Evolutionary conservation across 1,140 invertebrate genomes (phyloP).

Genomic region (Ylistrum balloti): DNA sequence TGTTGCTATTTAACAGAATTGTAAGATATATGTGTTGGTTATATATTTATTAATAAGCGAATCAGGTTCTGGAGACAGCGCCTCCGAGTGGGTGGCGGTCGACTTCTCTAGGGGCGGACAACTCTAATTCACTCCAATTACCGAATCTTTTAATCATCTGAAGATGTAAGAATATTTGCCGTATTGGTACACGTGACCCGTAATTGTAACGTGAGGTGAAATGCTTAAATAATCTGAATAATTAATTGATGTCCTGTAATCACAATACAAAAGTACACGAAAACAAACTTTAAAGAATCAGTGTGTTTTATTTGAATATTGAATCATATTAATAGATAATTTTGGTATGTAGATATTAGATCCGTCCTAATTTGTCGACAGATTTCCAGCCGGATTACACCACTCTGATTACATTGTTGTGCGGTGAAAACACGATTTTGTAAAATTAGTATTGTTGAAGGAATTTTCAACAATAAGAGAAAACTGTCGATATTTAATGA

Average conservation of each 20-base stretch:
- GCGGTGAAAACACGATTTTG: neutral
- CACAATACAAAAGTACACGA: conserved; percentile 8
- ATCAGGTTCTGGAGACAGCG: neutral
- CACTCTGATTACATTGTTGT: neutral
- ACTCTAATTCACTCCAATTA: conserved; percentile 4
- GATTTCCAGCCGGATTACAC: neutral
- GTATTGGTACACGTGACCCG: conserved; percentile 2
- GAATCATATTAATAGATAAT: conserved; percentile 1
- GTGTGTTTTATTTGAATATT: conserved; percentile 21
- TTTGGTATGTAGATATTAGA: neutral
- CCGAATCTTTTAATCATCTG: conserved; percentile 1
- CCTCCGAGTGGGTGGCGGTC: conserved; percentile 17
- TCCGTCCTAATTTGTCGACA: conserved; percentile 29
- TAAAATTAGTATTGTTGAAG: neutral
- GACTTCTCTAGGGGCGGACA: conserved; percentile 31
- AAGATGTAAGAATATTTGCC: conserved; percentile 5
- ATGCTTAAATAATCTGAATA: neutral
- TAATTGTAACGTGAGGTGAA: conserved; percentile 29
- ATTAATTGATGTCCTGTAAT: conserved; percentile 17
- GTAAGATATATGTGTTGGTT: neutral
- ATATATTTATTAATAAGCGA: conserved; percentile 15
- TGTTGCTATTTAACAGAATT: neutral
- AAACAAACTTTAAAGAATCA: conserved; percentile 12
- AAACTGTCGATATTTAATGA: conserved; percentile 36
- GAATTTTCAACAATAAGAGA: conserved; percentile 20